phyloP scores from a whole-genome alignment of 2,113 vertebrate species.

The Coptodon bakossiorum region DNA sequence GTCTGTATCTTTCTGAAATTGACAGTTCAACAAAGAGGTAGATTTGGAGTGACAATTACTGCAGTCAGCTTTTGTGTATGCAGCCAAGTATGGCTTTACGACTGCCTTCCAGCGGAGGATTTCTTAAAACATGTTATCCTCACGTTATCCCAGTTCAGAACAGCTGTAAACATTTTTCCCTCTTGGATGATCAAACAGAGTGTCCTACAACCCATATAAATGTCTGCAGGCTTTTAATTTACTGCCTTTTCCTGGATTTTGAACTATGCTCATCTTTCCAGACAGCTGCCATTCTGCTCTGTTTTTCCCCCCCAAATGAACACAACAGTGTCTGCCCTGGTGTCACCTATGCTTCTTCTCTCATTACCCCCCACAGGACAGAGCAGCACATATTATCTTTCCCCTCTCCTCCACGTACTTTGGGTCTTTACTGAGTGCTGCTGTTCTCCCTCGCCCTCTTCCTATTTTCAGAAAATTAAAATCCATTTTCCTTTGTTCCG shows the following conservation, averaged over 20 bases:
- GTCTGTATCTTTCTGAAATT: background rate
- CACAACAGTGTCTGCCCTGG: background rate
- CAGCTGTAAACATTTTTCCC: background rate
- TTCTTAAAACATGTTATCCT: background rate
- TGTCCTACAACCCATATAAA: background rate
- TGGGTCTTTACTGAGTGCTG: background rate
- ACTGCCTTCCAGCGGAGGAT: background rate
- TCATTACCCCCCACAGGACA: background rate
- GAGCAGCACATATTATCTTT: background rate
- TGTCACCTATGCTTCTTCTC: background rate
- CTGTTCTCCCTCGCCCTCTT: background rate
- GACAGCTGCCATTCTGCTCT: background rate
- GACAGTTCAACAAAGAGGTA: background rate
- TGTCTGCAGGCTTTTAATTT: background rate
- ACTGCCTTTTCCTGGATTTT: background rate
- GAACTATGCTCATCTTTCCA: background rate
- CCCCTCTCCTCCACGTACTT: background rate
- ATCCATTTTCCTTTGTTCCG: constrained; percentile 25
- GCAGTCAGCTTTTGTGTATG: background rate
- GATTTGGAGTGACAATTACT: background rate
- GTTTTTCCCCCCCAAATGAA: background rate
- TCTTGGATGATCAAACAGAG: background rate
- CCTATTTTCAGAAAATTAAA: constrained; percentile 43
- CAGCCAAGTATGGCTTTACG: background rate
- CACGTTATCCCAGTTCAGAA: background rate